phyloP scores from a whole-genome alignment of 1,140 invertebrate genomes.

The Venturia canescens region DNA sequence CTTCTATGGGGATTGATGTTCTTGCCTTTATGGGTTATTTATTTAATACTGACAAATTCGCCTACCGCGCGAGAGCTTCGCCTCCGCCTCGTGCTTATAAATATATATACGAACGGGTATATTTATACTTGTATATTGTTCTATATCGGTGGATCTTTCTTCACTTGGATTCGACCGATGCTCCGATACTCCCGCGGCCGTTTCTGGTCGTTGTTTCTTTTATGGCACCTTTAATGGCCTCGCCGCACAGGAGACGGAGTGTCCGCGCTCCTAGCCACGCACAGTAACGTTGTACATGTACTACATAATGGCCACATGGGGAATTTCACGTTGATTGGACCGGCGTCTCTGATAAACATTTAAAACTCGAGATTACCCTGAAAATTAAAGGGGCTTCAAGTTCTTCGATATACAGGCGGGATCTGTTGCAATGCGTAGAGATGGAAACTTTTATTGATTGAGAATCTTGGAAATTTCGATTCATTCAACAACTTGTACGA shows the following conservation, averaged over 20 bases:
- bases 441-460: too few species aligned
- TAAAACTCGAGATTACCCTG: too few species aligned
- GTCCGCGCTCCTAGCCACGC: constrained; percentile 31
- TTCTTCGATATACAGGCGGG: too few species aligned
- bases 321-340: neutral
- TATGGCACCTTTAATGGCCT: constrained; percentile 70
- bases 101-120: neutral
- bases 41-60: constrained; percentile 77
- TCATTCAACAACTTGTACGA: neutral
- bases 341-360: neutral
- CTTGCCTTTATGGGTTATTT: constrained; percentile 76
- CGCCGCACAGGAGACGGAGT: constrained; percentile 55
- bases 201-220: constrained; percentile 60
- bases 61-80: constrained; percentile 52
- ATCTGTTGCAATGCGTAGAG: too few species aligned
- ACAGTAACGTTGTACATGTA: constrained; percentile 33
- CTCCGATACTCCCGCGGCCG: constrained; percentile 7
- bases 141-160: constrained; percentile 18
- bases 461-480: too few species aligned
- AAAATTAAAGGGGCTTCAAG: too few species aligned
- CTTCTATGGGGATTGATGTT: constrained; percentile 73
- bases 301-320: constrained; percentile 49
- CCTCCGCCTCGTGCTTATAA: constrained; percentile 37
- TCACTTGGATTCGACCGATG: neutral
- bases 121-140: neutral